These are phyloP conservation scores for Heterotis niloticus DNA, from an alignment of 2,113 vertebrate genomes.

Conservation along the genomic window DNA sequence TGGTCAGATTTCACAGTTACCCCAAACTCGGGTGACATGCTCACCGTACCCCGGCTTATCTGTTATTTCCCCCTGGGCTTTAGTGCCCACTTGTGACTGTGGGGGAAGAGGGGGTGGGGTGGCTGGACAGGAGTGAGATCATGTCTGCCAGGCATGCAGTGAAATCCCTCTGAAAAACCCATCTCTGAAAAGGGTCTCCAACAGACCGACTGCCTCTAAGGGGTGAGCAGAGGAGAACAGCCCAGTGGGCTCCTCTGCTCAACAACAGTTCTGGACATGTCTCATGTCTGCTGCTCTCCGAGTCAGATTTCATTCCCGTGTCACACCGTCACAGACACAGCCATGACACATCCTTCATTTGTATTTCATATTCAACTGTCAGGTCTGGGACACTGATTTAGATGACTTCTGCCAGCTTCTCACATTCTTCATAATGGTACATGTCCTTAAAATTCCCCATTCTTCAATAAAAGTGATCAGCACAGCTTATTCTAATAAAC, in stretches of 20 bases:
- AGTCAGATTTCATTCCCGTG: neutral
- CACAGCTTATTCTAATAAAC: too few relatives aligned
- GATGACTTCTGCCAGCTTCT: too few relatives aligned
- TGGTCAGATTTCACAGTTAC: neutral
- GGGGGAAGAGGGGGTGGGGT: neutral
- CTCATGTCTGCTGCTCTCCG: neutral
- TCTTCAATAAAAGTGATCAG: too few relatives aligned
- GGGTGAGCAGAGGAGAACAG: neutral
- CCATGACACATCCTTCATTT: neutral
- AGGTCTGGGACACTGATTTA: too few relatives aligned
- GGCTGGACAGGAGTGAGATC: constrained; percentile 23
- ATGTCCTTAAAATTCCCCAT: too few relatives aligned
- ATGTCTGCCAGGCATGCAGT: constrained; percentile 19
- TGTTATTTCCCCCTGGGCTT: neutral
- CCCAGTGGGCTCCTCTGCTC: neutral
- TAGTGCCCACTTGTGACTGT: neutral
- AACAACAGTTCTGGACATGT: neutral
- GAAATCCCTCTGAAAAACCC: constrained; percentile 24
- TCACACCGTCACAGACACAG: neutral
- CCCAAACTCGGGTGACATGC: neutral
- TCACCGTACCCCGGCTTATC: neutral
- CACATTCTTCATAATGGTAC: too few relatives aligned
- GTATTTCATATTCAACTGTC: neutral
- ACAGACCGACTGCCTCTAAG: neutral
- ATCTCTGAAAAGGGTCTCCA: neutral